Base-by-base conservation (phyloP, 2,113 vertebrate species). In the Callaeas wilsoni region DNA sequence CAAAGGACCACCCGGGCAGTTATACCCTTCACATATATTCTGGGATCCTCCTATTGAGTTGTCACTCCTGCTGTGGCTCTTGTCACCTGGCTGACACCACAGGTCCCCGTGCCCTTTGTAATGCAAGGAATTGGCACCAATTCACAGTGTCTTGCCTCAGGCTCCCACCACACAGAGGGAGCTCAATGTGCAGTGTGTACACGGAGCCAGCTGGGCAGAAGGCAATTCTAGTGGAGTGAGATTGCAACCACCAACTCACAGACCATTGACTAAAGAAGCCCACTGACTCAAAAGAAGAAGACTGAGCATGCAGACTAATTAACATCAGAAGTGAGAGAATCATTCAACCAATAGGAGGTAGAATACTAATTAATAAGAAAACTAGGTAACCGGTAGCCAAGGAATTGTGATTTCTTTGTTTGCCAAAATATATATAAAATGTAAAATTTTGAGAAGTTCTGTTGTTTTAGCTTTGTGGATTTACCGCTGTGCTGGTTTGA, bases 1-100 rank as follows among this genome's bases (percentile, higher is more conserved):
- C 8, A 46, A 33, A 46, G 33, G 17, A 33, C 9, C 1, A 39
- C 13, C 9, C 0, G 0, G 13, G 17, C 9, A 37, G 53, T 53
- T 63, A 14, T 12, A 37, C 9, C 27, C 57, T 53, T 63, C 17
- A 13, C 13, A 26, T 11, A 12, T 21, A 14, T 37, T 37, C 56
- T 53, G 39, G 12, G 5, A 4, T 63, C 9, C 63, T 63, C 17
- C 27, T 32, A 3, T 21, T 17, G 10, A 32, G 17, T 44, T 32
- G n/a, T 27, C 56, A 37, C 9, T 53, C 33, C 47, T 84, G 57
- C 27, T 22, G 17, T 37, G 32, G 37, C 47, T 37, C 32, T 32
- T 53, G 27, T 46, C 57, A 73, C 27, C 81, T 63, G 56, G 39
- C 47, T 63, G 22, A 17, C 27, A 63, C 18, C 49, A 27, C 49